These are phyloP conservation scores for Platycheirus rosarum DNA, from an alignment of 2,888 invertebrate species.

Conservation along the genomic window DNA sequence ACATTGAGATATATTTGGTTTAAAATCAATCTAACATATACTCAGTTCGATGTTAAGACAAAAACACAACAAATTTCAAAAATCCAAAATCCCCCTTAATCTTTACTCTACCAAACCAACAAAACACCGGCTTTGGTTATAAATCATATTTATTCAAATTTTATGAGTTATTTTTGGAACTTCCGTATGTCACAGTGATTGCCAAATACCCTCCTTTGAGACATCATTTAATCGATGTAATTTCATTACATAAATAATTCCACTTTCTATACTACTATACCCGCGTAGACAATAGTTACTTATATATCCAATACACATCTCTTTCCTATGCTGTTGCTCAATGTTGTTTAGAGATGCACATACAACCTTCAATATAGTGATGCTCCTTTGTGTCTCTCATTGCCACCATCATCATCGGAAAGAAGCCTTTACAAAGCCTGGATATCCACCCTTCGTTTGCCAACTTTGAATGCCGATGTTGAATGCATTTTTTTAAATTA, in stretches of 20 bases:
- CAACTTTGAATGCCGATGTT: constrained; percentile 54
- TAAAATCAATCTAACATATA: too few species aligned
- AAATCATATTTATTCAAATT: constrained; percentile 62
- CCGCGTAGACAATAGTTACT: too few species aligned
- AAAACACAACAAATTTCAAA: too few species aligned
- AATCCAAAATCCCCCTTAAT: too few species aligned
- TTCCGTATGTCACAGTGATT: constrained; percentile 65
- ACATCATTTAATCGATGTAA: constrained; percentile 71
- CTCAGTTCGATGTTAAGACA: too few species aligned
- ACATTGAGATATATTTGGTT: too few species aligned
- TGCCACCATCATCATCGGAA: constrained; percentile 61
- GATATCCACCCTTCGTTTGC: constrained; percentile 24
- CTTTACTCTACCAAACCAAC: too few species aligned
- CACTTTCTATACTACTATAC: not conserved
- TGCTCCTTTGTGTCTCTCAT: constrained; percentile 44
- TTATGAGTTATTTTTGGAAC: constrained; percentile 49
- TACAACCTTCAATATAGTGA: constrained; percentile 4
- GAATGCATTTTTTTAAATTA: constrained; percentile 74
- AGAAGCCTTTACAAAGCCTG: constrained; percentile 36
- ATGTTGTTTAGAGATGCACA: constrained; percentile 34
- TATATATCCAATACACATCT: too few species aligned
- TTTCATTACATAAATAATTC: constrained; percentile 38
- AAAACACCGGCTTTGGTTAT: too few species aligned
- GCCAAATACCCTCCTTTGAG: constrained; percentile 49
- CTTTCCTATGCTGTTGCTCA: not conserved